Percentiles rank a stretch among this genome's conserved stretches.
Evolutionary conservation across 2,797 vertebrate species (phyloP).

Genomic region (Knipowitschia caucasica): DNA sequence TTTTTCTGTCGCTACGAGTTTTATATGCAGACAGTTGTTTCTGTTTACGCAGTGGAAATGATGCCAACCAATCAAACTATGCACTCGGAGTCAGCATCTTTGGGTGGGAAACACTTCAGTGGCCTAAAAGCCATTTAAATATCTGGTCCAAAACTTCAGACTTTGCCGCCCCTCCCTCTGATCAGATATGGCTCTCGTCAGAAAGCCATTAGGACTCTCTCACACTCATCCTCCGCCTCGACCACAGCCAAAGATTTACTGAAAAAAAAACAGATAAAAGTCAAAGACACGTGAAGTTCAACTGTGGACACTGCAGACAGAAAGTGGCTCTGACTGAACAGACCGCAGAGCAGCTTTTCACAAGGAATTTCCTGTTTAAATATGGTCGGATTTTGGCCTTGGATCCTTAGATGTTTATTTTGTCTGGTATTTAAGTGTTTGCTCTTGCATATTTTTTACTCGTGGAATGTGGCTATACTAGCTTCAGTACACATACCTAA

Average conservation of each 20-base stretch:
- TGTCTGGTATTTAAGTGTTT: not conserved
- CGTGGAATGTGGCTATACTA: not conserved
- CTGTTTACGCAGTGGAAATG: constrained; percentile 23
- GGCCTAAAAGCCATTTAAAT: constrained; percentile 33
- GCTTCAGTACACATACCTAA: not conserved
- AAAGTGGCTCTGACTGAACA: constrained; percentile 56
- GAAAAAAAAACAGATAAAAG: constrained; percentile 9
- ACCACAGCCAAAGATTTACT: constrained; percentile 18
- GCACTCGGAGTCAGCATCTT: constrained; percentile 49
- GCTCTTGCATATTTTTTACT: not conserved
- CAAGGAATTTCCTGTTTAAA: constrained; percentile 69
- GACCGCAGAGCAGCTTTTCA: constrained; percentile 50
- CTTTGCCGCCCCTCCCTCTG: constrained; percentile 48
- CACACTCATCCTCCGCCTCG: constrained; percentile 32
- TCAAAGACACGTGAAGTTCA: constrained; percentile 41
- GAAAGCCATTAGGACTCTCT: constrained; percentile 49
- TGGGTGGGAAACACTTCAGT: constrained; percentile 54
- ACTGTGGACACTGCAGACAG: constrained; percentile 57
- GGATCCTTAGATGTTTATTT: constrained; percentile 14
- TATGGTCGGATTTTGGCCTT: constrained; percentile 33
- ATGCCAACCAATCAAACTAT: constrained; percentile 25
- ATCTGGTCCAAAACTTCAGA: constrained; percentile 42
- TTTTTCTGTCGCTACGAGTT: not conserved
- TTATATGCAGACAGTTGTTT: constrained; percentile 10
- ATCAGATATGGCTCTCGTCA: constrained; percentile 62